Evolutionary conservation across 2,797 vertebrate species (phyloP), one percentile per base, ranked within the genome.

Genomic region (Channallabes apus): DNA sequence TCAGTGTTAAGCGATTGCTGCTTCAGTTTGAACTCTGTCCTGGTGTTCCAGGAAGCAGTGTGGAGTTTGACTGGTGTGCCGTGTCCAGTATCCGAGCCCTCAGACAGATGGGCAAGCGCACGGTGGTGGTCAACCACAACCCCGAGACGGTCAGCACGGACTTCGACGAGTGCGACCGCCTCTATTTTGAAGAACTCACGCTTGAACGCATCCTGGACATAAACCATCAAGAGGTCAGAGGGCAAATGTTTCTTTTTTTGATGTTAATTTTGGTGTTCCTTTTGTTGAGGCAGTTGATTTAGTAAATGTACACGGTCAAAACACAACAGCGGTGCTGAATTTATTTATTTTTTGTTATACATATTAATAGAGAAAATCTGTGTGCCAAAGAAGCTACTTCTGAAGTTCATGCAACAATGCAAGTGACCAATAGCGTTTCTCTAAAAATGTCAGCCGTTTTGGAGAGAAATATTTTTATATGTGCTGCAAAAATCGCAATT

Each of bases 1-100:
- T n/a, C n/a, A n/a, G n/a, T 17, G 38, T 24, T 51, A n/a, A 29
- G 72, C 9, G 46, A 29, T 27, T 2, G n/a, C 3, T 1, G 41
- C 12, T 3, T 6, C 73, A 2, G 12, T 67, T 24, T n/a, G 4
- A 20, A 46, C 20, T n/a, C n/a, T 80, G 41, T 27, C 24, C 2
- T 2, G 9, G 9, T 72, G 41, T 69, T 82, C 46, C 91, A 99
- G 98, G 98, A 85, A 99, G 97, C 95, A 99, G 97, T 0, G 97
- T 99, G 88, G 98, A 98, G 92, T 99, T 99, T 87, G 98, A 99
- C 89, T 99, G 97, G 97, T 99, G 97, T 84, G 98, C 98, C 0
- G 97, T 99, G 89, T 99, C 97, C 87, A 96, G 97, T 58, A 98
- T 98, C 90, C 95, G 97, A 83, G 93, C 97, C 0, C 91, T 99